Base-by-base conservation (phyloP, 1,140 invertebrate genomes). In the Drosophila ambigua region DNA sequence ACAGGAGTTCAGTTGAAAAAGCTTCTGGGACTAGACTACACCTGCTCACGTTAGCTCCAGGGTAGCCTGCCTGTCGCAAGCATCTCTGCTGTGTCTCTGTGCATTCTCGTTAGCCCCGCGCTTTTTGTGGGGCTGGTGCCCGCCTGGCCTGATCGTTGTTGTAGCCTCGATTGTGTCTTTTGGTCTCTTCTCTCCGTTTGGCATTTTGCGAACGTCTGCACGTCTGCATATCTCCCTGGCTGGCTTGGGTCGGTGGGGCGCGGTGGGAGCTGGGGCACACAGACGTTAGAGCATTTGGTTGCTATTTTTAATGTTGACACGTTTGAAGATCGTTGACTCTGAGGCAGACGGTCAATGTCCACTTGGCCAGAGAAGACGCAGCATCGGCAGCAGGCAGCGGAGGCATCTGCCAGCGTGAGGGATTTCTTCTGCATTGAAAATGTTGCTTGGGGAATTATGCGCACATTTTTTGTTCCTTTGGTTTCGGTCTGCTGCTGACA, bases 301-400 rank as follows among this genome's bases (percentile, higher is more conserved):
- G 81, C 81, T 87, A 85, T 85, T 85, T 85, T 85, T 85, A 85
- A 85, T 85, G 82, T 87, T 85, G 82, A 85, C 82, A 87, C 82
- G 82, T 87, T 87, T 82, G 75, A 87, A 87, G 82, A 85, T 85
- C 82, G 84, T 85, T 85, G 82, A 85, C 82, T 85, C 60, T 80
- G 61, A 64, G 55, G 77, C 82, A 87, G 82, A 85, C 81, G 81
- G 82, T 85, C 81, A 85, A 85, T 85, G 81, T 85, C 82, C 81
- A 85, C 58, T 77, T 84, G 52, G 60, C 45, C 67, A 65, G 39
- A 13, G 35, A 13, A 48, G 57, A 57, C 52, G 49, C 41, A 72
- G 51, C 48, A 31, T 8, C 48, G 60, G 31, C 31, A 15, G 23
- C 1, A 31, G 28, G 31, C 28, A 8, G 23, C 28, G 9, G 35